These are phyloP conservation scores for Enoplosus armatus DNA, from an alignment of 2,797 vertebrate genomes.

Conservation along the genomic window DNA sequence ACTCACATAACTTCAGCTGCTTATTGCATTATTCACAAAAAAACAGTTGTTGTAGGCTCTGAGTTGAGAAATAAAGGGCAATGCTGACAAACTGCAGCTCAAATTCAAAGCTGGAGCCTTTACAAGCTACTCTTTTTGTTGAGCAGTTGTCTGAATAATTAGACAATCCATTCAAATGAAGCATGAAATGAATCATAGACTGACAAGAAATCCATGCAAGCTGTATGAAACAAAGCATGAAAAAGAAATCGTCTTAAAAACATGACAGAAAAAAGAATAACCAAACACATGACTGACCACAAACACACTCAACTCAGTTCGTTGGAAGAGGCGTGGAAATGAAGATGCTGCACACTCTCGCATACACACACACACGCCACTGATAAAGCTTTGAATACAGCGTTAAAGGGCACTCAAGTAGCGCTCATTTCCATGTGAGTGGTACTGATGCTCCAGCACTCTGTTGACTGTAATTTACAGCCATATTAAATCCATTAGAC, in stretches of 20 bases:
- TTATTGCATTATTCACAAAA: conserved; percentile 2
- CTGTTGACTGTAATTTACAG: conserved; percentile 75
- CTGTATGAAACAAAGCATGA: conserved; percentile 17
- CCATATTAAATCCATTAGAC: conserved; percentile 82
- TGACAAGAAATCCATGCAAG: conserved; percentile 10
- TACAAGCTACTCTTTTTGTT: conserved; percentile 21
- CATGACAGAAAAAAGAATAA: neutral
- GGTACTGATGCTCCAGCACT: conserved; percentile 59
- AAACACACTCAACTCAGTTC: conserved; percentile 34
- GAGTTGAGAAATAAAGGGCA: neutral
- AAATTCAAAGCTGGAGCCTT: conserved; percentile 29
- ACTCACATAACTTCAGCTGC: neutral
- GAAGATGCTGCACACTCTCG: conserved; percentile 28
- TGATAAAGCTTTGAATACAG: conserved; percentile 55
- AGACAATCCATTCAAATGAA: conserved; percentile 46
- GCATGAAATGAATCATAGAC: conserved; percentile 47
- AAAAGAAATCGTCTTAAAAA: conserved; percentile 15
- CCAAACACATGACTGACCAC: conserved; percentile 22
- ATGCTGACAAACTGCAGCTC: conserved; percentile 17
- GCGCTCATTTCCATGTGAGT: conserved; percentile 73
- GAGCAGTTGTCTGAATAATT: conserved; percentile 43
- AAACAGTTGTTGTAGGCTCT: neutral
- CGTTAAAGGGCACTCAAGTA: conserved; percentile 66
- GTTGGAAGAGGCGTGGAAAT: conserved; percentile 29
- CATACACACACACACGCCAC: conserved; percentile 9